Evolutionary conservation across 2,888 invertebrate genomes (phyloP), one percentile per base, ranked within the genome.

Genomic region (Cynaeus angustus): DNA sequence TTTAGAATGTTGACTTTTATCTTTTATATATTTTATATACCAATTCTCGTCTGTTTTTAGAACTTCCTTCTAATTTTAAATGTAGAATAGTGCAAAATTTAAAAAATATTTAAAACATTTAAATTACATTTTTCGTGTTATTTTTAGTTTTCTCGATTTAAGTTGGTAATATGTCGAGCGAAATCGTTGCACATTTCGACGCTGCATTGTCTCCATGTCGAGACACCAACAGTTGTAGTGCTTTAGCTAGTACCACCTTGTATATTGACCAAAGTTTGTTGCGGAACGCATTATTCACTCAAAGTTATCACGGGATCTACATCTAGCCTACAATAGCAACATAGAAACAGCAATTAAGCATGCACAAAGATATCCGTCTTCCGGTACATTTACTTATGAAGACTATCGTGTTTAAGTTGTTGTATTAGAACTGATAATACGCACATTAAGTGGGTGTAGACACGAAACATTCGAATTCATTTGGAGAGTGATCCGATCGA

Each of bases 281-380:
- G 76, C 74, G 76, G 68, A 61, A 70, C 70, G 74, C 81, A 81
- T 81, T 81, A 81, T 77, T 81, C 80, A 81, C 78, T 74, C 74
- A 72, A 72, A 66, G 74, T 79, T 82, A 82, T 82, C 81, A 76
- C 72, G 53, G 72, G 73, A 78, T 80, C 78, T 78, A 75, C 77
- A 80, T 80, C 74, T 74, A 76, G 61, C 71, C 77, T 71, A 80
- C 80, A 79, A 79, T 78, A 74, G 75, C 78, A 74, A 76, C 75
- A 77, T 75, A 77, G 80, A 78, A 83, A 83, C 82, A 82, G 81
- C 82, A 82, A 83, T 83, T 83, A 83, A 82, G 81, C 83, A 81
- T 82, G 83, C 83, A 82, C 82, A 81, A 82, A 83, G 83, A 83
- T 83, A 83, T 83, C 82, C 83, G 82, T 80, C 83, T 83, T 83